Evolutionary conservation across 2,797 vertebrate genomes (phyloP).

Genomic region (Poecilia velifera): DNA sequence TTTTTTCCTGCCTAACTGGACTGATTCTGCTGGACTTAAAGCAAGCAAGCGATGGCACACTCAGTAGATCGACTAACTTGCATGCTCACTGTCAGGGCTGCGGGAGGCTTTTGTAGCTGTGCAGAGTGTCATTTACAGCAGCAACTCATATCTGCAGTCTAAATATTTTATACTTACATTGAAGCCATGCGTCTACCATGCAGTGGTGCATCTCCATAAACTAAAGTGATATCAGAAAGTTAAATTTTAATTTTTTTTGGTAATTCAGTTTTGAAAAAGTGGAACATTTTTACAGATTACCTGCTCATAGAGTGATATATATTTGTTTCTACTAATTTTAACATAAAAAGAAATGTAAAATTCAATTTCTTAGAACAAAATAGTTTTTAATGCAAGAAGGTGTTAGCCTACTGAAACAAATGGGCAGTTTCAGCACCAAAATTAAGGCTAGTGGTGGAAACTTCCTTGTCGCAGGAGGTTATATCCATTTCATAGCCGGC

Average conservation of each 20-base stretch:
- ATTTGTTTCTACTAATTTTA: not conserved
- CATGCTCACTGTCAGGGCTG: conserved; percentile 68
- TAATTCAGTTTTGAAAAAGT: not conserved
- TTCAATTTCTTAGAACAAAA: not conserved
- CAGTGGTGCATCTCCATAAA: not conserved
- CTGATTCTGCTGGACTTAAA: conserved; percentile 45
- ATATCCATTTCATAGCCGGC: not conserved
- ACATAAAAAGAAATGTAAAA: not conserved
- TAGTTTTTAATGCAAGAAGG: not conserved
- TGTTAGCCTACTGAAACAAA: not conserved
- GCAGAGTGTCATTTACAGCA: conserved; percentile 13
- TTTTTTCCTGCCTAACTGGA: conserved; percentile 43
- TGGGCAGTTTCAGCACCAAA: not conserved
- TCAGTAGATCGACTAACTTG: conserved; percentile 66
- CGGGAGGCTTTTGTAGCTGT: conserved; percentile 34
- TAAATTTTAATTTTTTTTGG: not conserved
- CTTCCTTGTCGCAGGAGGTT: not conserved
- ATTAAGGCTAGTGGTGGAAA: not conserved
- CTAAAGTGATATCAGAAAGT: not conserved
- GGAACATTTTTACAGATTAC: not conserved
- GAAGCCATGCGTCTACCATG: not conserved
- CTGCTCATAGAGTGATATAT: not conserved
- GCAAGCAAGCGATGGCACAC: conserved; percentile 32
- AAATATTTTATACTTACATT: conserved; percentile 14
- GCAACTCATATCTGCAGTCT: conserved; percentile 29